Evolutionary conservation across 2,888 invertebrate species (phyloP), one percentile per base, ranked within the genome.

Genomic region (Scotopteryx bipunctaria): DNA sequence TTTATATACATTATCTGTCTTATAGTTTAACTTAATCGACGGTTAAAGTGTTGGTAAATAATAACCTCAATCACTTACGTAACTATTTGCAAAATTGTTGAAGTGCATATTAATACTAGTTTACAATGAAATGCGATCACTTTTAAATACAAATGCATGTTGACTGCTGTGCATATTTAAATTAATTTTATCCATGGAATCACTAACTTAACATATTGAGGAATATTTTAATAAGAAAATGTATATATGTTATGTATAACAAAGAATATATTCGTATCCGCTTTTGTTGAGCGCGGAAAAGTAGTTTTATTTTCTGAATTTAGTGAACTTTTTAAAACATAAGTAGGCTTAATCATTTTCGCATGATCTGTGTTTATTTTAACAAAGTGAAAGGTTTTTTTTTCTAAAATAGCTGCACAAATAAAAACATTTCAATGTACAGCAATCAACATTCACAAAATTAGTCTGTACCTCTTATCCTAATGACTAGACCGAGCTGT

Each of bases 401-500:
- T n/a, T n/a, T n/a, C n/a, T n/a, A n/a, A n/a, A n/a, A n/a, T n/a
- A n/a, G n/a, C n/a, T n/a, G n/a, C n/a, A n/a, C n/a, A n/a, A n/a
- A n/a, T n/a, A n/a, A n/a, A n/a, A n/a, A n/a, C n/a, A n/a, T n/a
- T n/a, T n/a, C 23, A 56, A 57, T 19, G 61, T 64, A 59, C 64
- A 70, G 63, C 71, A 67, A 73, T 66, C 64, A 73, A 66, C 69
- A 51, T 57, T 56, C 60, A 63, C 43, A 54, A 57, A 59, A 72
- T 16, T 76, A 81, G 78, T 83, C 80, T 81, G 74, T 81, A 74
- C 72, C 78, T 81, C 81, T 76, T 78, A 78, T 49, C 48, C 60
- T 77, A 78, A 70, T 68, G 73, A 76, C 78, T 78, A 78, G 69
- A 68, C 64, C 63, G 58, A 55, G 59, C 47, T 49, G 62, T 68